Base-by-base conservation (phyloP, 2,888 invertebrate species). In the Eurytoma adleriae region DNA sequence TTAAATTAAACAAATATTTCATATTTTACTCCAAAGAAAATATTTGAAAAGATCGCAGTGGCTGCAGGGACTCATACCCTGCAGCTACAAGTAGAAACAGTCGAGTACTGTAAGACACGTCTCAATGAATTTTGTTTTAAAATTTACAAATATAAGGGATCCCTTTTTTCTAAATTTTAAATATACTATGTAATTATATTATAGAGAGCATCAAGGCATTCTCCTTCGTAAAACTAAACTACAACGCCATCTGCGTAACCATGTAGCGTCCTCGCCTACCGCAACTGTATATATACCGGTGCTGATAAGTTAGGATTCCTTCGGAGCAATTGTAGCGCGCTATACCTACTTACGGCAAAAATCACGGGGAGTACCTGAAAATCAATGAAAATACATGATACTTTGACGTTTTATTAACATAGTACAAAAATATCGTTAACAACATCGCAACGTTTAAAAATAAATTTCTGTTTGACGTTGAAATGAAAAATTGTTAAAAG, bases 401-500 rank as follows among this genome's bases (percentile, higher is more conserved):
- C 48, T 64, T 56, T 52, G 20, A 54, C 57, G 13, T 40, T 72
- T 69, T 74, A 69, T 74, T 79, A 74, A 79, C 64, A 27, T 64
- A 62, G 2, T 27, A 78, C 67, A 78, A 72, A 69, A 78, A 78
- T 78, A 68, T 68, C 14, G 61, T 59, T 72, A 67, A 78, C 61
- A 78, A 57, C 64, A 56, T 77, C 66, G 18, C 40, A 40, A 57
- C 27, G 30, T 52, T 73, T 56, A 13, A 61, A 67, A 67, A 20
- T 52, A 57, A 70, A 57, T 2, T n/a, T 61, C 61, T 30, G 59
- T 72, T n/a, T 40, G 40, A 66, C 52, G 13, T 78, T 24, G 54
- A 59, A 67, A 40, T 16, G 3, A 61, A 27, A 40, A 50, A 56
- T 67, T 64, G 59, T 24, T 72, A 57, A 57, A 20, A 57, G 5